These are phyloP conservation scores for Archips crataeganus DNA, from an alignment of 2,888 invertebrate genomes.

Conservation along the genomic window DNA sequence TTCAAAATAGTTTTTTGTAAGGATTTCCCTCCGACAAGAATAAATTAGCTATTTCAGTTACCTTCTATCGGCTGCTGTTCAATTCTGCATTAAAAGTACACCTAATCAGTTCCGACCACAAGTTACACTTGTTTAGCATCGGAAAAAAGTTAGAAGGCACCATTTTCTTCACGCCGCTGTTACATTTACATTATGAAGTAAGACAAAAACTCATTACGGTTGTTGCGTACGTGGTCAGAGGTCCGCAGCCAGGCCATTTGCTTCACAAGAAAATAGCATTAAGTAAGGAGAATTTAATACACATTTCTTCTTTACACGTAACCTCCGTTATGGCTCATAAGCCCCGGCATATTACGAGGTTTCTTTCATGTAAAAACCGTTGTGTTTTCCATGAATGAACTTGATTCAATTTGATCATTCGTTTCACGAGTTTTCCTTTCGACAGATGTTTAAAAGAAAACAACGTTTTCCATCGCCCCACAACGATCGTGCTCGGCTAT, in stretches of 20 bases:
- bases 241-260: neutral
- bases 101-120: neutral
- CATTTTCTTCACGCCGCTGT: neutral
- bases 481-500: constrained; percentile 3
- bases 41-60: constrained; percentile 16
- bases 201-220: constrained; percentile 27
- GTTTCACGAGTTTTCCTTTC: neutral
- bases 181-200: neutral
- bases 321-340: constrained; percentile 16
- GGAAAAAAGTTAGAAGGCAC: no score
- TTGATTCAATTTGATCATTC: constrained; percentile 26
- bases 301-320: constrained; percentile 30
- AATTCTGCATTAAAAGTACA: neutral
- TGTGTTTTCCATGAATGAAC: neutral
- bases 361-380: constrained; percentile 9
- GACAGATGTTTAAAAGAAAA: constrained; percentile 5
- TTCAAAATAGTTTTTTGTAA: constrained; percentile 30
- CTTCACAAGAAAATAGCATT: constrained; percentile 28
- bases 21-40: constrained; percentile 22
- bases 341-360: neutral
- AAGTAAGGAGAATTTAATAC: constrained; percentile 17
- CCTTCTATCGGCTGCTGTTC: constrained; percentile 10
- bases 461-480: constrained; percentile 1
- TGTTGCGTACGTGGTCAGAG: constrained; percentile 34
- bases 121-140: neutral